These are phyloP conservation scores for Pseudoatta argentina DNA, from an alignment of 1,140 invertebrate genomes.

Conservation along the genomic window DNA sequence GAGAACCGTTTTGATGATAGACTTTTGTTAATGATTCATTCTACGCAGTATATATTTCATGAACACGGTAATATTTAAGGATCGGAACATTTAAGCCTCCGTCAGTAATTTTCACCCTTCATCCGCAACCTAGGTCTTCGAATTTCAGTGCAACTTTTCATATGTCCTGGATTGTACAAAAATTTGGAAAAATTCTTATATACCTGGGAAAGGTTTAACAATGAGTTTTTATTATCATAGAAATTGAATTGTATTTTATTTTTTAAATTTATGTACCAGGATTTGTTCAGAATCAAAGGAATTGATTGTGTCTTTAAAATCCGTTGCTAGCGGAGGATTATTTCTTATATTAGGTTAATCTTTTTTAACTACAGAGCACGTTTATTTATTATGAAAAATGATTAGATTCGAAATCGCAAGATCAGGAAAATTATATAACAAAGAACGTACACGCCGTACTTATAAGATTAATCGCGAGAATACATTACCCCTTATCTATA, in stretches of 20 bases:
- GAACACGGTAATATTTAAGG: neutral
- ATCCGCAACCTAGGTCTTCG: too few species aligned
- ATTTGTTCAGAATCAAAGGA: too few species aligned
- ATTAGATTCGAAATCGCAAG: neutral
- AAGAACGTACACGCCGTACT: neutral
- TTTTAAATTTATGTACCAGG: too few species aligned
- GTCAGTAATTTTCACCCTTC: too few species aligned
- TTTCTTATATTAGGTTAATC: neutral
- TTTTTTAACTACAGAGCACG: neutral
- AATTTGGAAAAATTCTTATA: too few species aligned
- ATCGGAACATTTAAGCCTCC: neutral
- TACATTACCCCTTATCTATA: constrained; percentile 2
- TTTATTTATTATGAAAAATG: neutral
- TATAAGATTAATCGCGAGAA: neutral
- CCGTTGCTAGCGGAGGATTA: too few species aligned
- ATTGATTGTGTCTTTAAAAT: too few species aligned
- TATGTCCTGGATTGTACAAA: too few species aligned
- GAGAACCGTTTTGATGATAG: neutral
- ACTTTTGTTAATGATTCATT: neutral
- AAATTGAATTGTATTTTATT: too few species aligned
- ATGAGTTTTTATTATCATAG: too few species aligned
- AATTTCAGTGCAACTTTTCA: too few species aligned
- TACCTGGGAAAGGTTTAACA: too few species aligned
- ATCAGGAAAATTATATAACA: neutral
- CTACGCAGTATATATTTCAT: neutral